Evolutionary conservation across 2,888 invertebrate genomes (phyloP), one percentile per base, ranked within the genome.

Genomic region (Zootermopsis nevadensis): DNA sequence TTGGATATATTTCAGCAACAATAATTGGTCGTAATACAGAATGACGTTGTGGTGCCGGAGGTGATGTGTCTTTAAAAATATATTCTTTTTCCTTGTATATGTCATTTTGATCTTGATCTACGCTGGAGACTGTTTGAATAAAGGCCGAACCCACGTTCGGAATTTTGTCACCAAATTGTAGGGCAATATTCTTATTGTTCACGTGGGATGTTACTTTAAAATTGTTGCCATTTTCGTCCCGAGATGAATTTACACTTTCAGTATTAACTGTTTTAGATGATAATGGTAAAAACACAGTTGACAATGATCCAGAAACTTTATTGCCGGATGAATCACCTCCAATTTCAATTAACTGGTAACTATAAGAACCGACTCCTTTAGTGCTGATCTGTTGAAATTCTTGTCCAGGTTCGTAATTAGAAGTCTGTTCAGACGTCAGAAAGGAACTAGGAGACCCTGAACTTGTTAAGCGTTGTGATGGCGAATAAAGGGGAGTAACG

Each of bases 131-230:
- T 30, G 42, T n/a, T 42, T 77, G 77, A 77, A 8, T 77, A 15
- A 42, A 53, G n/a, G 27, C 15, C 55, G 55, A 19, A 38, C 33
- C 31, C 12, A 30, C 19, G 24, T 30, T 48, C 48, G 53, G 72
- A 72, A 80, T 83, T 35, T 69, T 33, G 24, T 81, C 82, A 7
- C 83, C 83, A 67, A 77, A 83, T 8, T 55, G 27, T 22, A 82
- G 27, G 19, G 55, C 82, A 10, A n/a, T 27, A 74, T 86, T 86
- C n/a, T 85, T 85, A 82, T 86, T 86, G 15, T 86, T 86, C 12
- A 86, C 60, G 77, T 85, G 86, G 6, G 86, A 85, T 15, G 86
- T 86, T 2, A 86, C 81, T 67, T 86, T 84, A 19, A 83, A n/a
- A 35, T 81, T 77, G 24, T 72, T 12, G 15, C 8, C 74, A 12